Evolutionary conservation across 2,888 invertebrate genomes (phyloP).

Genomic region (Pterostichus madidus): DNA sequence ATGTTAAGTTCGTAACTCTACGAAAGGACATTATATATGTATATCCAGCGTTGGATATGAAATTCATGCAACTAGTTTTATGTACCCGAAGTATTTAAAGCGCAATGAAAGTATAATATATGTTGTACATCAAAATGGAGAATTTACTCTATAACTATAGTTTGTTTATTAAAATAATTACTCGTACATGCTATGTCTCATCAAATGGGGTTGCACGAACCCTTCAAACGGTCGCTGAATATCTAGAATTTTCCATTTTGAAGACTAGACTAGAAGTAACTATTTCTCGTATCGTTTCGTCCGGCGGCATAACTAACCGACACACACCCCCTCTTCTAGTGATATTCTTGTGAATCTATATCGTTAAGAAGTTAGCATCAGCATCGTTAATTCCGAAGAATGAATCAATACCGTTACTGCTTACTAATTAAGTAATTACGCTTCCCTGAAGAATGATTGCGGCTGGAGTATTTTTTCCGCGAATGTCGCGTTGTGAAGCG

Average conservation of each 20-base stretch:
- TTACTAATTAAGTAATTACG: slow-evolving; percentile 60
- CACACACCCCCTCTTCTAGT: too few relatives aligned
- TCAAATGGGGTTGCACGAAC: too few relatives aligned
- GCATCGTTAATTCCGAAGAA: slow-evolving; percentile 32
- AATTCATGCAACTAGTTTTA: slow-evolving; percentile 3
- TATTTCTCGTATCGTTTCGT: too few relatives aligned
- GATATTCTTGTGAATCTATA: too few relatives aligned
- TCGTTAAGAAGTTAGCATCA: background rate
- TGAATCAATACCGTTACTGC: slow-evolving; percentile 50
- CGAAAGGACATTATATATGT: slow-evolving; percentile 16
- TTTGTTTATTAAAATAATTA: too few relatives aligned
- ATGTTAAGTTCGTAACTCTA: background rate
- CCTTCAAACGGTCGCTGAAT: too few relatives aligned
- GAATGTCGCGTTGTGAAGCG: slow-evolving; percentile 28
- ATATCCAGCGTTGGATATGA: background rate
- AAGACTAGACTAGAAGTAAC: too few relatives aligned
- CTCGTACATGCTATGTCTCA: too few relatives aligned
- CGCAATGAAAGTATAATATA: slow-evolving; percentile 31
- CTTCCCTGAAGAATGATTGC: slow-evolving; percentile 18
- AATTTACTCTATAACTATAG: too few relatives aligned
- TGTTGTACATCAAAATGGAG: too few relatives aligned
- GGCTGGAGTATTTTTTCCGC: slow-evolving; percentile 39
- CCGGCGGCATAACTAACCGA: too few relatives aligned
- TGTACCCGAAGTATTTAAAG: slow-evolving; percentile 36
- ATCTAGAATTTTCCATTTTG: too few relatives aligned